Base-by-base conservation (phyloP, 92 coral and sea anemone species). In the Virgularia gustaviana region DNA sequence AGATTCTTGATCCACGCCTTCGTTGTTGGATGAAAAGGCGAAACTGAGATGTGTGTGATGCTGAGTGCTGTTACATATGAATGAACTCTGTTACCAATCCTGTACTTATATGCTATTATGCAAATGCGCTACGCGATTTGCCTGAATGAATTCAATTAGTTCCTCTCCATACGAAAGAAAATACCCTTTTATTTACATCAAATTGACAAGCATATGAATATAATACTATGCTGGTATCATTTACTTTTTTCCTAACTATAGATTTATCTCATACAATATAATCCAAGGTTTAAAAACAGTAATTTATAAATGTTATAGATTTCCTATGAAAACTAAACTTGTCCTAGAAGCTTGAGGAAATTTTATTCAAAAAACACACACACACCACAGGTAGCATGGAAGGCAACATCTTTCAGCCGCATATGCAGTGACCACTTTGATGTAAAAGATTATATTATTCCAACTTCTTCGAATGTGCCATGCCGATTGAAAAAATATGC, bases 291-390 rank as follows among this genome's bases (percentile, higher is more conserved):
- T n/a, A n/a, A n/a, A n/a, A 54, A 54, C 23, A 47, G 16, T 47
- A 54, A 23, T 30, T 13, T 54, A 35, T 54, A 54, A 54, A 30
- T 54, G 30, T 23, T 54, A 54, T 54, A 54, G 60, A 54, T 54
- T 54, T 54, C 60, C 60, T 23, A 54, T 54, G 60, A 54, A 54
- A n/a, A 13, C 24, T 54, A 54, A n/a, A n/a, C 60, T 23, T 54
- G 60, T 19, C 22, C n/a, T 54, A 54, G 60, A 54, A n/a, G 31
- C 24, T 30, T 54, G 60, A 35, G 60, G 30, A 35, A 8, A 54
- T 9, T 54, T 54, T 54, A 35, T 54, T 54, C 60, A 54, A 54
- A n/a, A 54, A 54, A 35, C 60, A 11, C 60, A 30, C 24, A 22
- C 9, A 22, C 15, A 54, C 60, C 30, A 23, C 7, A 22, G 30